Conservation (phyloP, 2,797 vertebrate genomes). For the Triplophysa yarkandensis region DNA sequence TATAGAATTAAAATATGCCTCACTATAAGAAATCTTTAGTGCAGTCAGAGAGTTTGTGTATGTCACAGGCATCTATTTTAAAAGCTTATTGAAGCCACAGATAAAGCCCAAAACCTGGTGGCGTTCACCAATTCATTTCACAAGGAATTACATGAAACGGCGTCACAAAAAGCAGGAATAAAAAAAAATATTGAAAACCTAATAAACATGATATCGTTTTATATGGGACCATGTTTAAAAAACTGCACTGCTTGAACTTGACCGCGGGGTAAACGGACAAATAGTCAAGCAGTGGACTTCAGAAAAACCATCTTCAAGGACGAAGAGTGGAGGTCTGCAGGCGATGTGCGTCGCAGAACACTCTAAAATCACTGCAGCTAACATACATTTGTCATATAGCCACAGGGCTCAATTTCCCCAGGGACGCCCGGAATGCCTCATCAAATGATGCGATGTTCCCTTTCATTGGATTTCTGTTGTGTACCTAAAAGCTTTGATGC, state of each 20-base stretch:
- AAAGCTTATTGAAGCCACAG: too few species aligned
- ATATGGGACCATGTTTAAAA: background rate
- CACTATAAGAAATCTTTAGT: background rate
- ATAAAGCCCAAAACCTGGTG: background rate
- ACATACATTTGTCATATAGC: constrained; percentile 79
- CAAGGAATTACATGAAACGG: background rate
- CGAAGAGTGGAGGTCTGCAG: constrained; percentile 73
- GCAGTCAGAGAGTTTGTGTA: background rate
- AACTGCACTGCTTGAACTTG: background rate
- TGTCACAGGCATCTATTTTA: background rate
- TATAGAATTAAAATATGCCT: too few species aligned
- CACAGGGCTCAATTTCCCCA: constrained; percentile 68
- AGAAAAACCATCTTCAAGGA: constrained; percentile 75
- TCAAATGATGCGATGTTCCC: constrained; percentile 80
- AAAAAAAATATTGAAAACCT: background rate
- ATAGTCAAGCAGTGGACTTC: constrained; percentile 40
- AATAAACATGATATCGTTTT: constrained; percentile 1
- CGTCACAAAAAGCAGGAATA: background rate
- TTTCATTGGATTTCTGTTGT: constrained; percentile 79
- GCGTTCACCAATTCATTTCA: background rate
- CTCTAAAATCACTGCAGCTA: constrained; percentile 71
- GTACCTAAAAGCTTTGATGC: constrained; percentile 78
- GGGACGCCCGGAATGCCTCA: constrained; percentile 78
- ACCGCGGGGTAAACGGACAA: constrained; percentile 36
- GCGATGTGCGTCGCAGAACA: constrained; percentile 68